Evolutionary conservation across 2,797 vertebrate genomes (phyloP), one percentile per base, ranked within the genome.

Genomic region (Acanthornis magna): DNA sequence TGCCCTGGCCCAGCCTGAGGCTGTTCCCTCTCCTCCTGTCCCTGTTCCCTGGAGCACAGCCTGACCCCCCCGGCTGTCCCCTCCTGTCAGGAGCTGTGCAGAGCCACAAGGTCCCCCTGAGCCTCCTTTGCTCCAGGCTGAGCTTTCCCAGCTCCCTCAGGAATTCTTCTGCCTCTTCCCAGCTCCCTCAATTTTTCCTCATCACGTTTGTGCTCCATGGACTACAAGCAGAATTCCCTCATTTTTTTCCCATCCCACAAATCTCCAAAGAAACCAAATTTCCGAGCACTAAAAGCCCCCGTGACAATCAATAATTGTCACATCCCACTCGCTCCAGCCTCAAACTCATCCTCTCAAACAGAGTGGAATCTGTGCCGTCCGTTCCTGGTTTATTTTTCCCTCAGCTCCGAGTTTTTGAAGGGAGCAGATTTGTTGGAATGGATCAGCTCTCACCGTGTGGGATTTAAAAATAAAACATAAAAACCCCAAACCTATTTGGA

Each of bases 401-500:
- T 25, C 15, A 13, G 11, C 29, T 16, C 58, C 9, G 10, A 18
- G 20, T 10, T 81, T 66, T 10, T 13, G 36, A 63, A 6, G 71
- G 70, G 43, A 47, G 11, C 17, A 16, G 43, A 26, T 27, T 13
- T 22, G 5, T 30, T 30, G 30, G 5, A 42, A 85, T 61, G 2
- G 11, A 7, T 25, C 19, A 26, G 20, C 16, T 63, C 40, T 30
- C 14, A 2, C 7, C 3, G 1, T 0, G 10, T 0, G 11, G 10
- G 19, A 38, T 40, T 50, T 8, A 3, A 34, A 34, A 61, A 50
- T 6, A 26, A 25, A 12, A 2, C 4, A 32, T 1, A 15, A 15
- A 42, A 13, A 1, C 2, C 30, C 47, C 25, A 38, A 34, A 4
- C 0, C 0, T 7, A 2, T 40, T 62, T n/a, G 38, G 38, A 38